Evolutionary conservation across 2,797 vertebrate genomes (phyloP).

Genomic region (Gymnocypris eckloni): DNA sequence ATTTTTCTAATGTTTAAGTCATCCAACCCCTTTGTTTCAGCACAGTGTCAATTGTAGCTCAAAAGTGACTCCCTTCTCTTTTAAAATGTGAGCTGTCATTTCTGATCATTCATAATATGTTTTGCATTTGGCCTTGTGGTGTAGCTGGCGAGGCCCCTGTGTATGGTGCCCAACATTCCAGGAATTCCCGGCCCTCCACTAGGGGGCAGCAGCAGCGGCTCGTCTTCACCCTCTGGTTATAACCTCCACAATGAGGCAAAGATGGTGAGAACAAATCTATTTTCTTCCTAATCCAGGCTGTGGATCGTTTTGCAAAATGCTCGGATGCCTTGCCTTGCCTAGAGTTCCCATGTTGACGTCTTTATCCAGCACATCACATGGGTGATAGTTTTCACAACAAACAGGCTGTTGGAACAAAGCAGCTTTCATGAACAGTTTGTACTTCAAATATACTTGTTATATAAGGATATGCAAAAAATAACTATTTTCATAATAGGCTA

Average conservation of each 20-base stretch:
- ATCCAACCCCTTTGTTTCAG: neutral
- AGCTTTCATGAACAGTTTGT: neutral
- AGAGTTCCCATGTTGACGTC: constrained; percentile 24
- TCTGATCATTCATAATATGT: neutral
- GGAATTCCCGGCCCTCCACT: constrained; percentile 95
- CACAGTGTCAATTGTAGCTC: neutral
- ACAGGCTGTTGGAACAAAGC: constrained; percentile 27
- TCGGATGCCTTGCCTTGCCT: neutral
- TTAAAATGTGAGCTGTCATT: neutral
- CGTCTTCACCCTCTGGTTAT: constrained; percentile 91
- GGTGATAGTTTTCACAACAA: constrained; percentile 55
- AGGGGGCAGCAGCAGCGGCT: constrained; percentile 88
- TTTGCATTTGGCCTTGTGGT: constrained; percentile 57
- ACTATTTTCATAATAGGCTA: neutral
- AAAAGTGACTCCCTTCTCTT: neutral
- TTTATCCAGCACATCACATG: constrained; percentile 28
- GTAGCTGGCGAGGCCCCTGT: constrained; percentile 92
- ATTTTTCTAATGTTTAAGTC: neutral
- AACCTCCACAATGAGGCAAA: constrained; percentile 91
- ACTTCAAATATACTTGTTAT: constrained; percentile 23
- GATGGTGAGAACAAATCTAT: constrained; percentile 84
- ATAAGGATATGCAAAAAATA: neutral
- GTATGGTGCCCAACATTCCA: constrained; percentile 97
- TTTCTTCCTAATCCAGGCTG: neutral
- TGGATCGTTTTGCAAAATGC: neutral